These are phyloP conservation scores for Griposia aprilina DNA, from an alignment of 2,888 invertebrate species.

Conservation along the genomic window DNA sequence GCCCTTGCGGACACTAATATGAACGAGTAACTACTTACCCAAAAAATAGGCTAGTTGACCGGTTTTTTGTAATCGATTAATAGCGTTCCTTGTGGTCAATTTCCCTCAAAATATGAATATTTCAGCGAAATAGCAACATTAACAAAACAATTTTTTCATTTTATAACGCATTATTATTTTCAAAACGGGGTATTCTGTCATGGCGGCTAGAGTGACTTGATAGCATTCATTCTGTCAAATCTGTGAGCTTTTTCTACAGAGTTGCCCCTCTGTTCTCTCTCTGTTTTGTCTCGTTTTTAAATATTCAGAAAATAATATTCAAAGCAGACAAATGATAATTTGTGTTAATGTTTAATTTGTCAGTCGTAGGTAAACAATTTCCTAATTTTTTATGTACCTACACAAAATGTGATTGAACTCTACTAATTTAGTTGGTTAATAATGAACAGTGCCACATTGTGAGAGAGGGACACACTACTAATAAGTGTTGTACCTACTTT, in stretches of 20 bases:
- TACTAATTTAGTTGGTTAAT: too few species aligned
- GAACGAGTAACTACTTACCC: not conserved
- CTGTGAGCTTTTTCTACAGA: not conserved
- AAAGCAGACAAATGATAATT: not conserved
- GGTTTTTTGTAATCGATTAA: not conserved
- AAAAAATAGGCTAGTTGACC: not conserved
- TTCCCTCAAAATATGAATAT: not conserved
- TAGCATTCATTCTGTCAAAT: not conserved
- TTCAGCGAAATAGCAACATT: not conserved
- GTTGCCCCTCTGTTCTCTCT: not conserved
- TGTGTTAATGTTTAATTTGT: constrained; percentile 1
- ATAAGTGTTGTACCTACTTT: not conserved
- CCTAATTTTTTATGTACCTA: not conserved
- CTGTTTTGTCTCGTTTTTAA: too few species aligned
- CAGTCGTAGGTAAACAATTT: not conserved
- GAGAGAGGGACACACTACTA: not conserved
- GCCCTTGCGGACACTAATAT: not conserved
- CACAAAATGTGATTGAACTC: not conserved
- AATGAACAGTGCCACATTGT: too few species aligned
- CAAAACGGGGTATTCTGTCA: not conserved
- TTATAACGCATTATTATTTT: not conserved
- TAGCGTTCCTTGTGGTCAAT: not conserved
- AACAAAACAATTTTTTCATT: not conserved
- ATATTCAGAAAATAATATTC: not conserved
- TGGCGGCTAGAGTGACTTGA: not conserved